Evolutionary conservation across 1,140 invertebrate species (phyloP).

Genomic region (Acarapis woodi): DNA sequence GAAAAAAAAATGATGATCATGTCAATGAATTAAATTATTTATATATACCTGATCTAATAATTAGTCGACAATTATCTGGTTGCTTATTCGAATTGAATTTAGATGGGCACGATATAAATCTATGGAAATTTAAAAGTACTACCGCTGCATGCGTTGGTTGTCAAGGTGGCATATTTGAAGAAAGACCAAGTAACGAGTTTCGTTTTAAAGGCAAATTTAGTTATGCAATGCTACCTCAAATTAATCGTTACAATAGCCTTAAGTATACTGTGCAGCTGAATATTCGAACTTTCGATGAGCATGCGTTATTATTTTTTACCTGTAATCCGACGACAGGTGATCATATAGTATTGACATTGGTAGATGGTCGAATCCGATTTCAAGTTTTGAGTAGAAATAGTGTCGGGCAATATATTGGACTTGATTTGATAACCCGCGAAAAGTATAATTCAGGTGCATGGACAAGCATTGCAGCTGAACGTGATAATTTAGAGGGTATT

Average conservation of each 20-base stretch:
- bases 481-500: constrained; percentile 14
- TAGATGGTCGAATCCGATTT: constrained; percentile 8
- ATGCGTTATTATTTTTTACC: constrained; percentile 54
- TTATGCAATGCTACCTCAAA: constrained; percentile 15
- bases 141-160: constrained; percentile 32
- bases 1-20: too few relatives aligned
- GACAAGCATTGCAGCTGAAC: constrained; percentile 34
- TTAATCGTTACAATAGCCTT: constrained; percentile 32
- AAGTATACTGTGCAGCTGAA: constrained; percentile 43
- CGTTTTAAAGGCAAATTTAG: constrained; percentile 25
- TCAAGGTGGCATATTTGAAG: constrained; percentile 25
- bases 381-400: constrained; percentile 18
- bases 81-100: constrained; percentile 45
- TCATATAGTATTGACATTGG: constrained; percentile 9
- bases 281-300: constrained; percentile 57
- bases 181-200: constrained; percentile 8
- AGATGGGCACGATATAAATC: constrained; percentile 41
- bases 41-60: constrained; percentile 17
- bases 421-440: constrained; percentile 27
- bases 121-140: constrained; percentile 53
- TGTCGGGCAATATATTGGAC: too few relatives aligned
- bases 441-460: constrained; percentile 52
- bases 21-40: too few relatives aligned
- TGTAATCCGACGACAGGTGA: constrained; percentile 29
- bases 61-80: constrained; percentile 22